Evolutionary conservation across 2,797 vertebrate genomes (phyloP), one percentile per base, ranked within the genome.

Genomic region (Enteromius treurensis): DNA sequence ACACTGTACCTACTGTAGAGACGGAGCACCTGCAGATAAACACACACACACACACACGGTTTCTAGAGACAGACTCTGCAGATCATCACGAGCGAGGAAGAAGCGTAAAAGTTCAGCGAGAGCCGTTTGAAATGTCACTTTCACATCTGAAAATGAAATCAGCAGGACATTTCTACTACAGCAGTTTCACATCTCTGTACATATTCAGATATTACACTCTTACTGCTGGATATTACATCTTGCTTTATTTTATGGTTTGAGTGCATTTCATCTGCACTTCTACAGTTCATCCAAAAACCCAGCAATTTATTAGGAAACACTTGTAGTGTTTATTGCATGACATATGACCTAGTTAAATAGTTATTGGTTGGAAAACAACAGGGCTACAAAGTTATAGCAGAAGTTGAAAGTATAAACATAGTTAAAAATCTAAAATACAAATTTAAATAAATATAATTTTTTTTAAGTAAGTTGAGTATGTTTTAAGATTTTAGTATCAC

Each of bases 1-100:
- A 60, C 49, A 69, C 67, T 58, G 78, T 80, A 69, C 40, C 9
- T 58, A 29, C 34, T 42, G 34, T 29, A 69, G 64, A 80, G 5
- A 53, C 8, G 26, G 17, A 68, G 11, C n/a, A 78, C 17, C 40
- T 21, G 40, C 23, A 64, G 51, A 34, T 17, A 60, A 29, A 26
- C 55, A 60, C 11, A 23, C 13, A 75, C 51, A 75, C 13, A 5
- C 68, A 29, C 42, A 4, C 26, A 23, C 34, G 34, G 34, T 34
- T 34, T 34, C 34, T 5, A 37, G 34, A 37, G 45, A 73, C 45
- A 26, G 69, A 47, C 3, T 26, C 15, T 49, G 14, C 15, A 1
- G 17, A 40, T 17, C 34, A 3, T 60, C 74, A 77, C 15, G 29
- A n/a, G n/a, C 62, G 1, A 26, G 9, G 4, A 29, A 62, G 55